phyloP scores from a whole-genome alignment of 2,113 vertebrate species.

The Crotalus viridis region DNA sequence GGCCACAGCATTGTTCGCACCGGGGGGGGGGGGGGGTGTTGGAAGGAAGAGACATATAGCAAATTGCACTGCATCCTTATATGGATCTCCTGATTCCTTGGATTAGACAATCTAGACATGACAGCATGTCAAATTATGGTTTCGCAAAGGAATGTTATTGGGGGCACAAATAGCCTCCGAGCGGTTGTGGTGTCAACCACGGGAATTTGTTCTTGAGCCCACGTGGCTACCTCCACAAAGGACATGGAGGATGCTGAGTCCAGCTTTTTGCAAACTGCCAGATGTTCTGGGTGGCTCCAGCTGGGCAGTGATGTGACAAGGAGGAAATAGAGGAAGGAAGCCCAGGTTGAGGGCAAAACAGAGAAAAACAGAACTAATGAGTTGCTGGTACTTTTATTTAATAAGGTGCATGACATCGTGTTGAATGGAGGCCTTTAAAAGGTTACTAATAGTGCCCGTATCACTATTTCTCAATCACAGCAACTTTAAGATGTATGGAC shows the following conservation, averaged over 20 bases:
- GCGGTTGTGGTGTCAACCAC: background rate
- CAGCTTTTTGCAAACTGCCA: background rate
- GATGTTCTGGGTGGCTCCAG: no score
- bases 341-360: background rate
- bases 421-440: background rate
- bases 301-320: background rate
- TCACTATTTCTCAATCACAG: background rate
- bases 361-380: background rate
- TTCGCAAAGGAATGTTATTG: slow-evolving; percentile 11
- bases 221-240: background rate
- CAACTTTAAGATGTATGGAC: background rate
- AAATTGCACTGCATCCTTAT: background rate
- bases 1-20: background rate
- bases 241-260: background rate
- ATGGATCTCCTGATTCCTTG: background rate
- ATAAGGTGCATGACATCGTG: background rate
- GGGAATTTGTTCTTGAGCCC: background rate
- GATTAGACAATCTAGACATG: slow-evolving; percentile 10
- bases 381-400: background rate
- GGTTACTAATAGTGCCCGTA: background rate
- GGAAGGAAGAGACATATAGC: background rate
- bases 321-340: background rate
- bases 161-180: background rate
- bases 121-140: slow-evolving; percentile 14
- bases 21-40: no score